Percentiles rank a stretch among this genome's conserved stretches.
Evolutionary conservation across 92 coral and sea anemone species (phyloP).

Genomic region (Montipora capitata): DNA sequence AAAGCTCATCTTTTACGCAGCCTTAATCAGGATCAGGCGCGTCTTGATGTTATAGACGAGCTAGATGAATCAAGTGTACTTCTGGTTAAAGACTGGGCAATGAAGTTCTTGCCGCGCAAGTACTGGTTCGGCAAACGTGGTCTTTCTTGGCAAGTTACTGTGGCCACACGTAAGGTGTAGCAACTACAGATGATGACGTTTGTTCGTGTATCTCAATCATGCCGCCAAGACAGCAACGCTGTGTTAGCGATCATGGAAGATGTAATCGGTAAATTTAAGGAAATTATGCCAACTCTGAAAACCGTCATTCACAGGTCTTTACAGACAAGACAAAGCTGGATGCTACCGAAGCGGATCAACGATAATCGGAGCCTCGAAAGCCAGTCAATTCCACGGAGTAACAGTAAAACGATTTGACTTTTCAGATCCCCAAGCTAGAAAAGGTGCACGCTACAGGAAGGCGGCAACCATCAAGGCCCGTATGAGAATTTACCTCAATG

Average conservation of each 20-base stretch:
- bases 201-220: constrained; percentile 44
- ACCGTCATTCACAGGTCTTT: constrained; percentile 9
- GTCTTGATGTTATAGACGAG: constrained; percentile 35
- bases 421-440: constrained; percentile 55
- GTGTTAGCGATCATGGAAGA: constrained; percentile 60
- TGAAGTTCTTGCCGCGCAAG: constrained; percentile 64
- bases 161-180: constrained; percentile 41
- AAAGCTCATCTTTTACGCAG: constrained; percentile 65
- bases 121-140: constrained; percentile 71
- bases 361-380: constrained; percentile 16
- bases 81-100: constrained; percentile 60
- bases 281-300: constrained; percentile 43
- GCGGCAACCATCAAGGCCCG: constrained; percentile 55
- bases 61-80: constrained; percentile 29
- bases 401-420: constrained; percentile 41
- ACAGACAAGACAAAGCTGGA: constrained; percentile 47
- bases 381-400: constrained; percentile 3
- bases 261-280: constrained; percentile 45
- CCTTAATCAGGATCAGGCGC: constrained; percentile 68
- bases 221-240: constrained; percentile 54
- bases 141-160: constrained; percentile 71
- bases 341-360: constrained; percentile 59
- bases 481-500: constrained; percentile 44
- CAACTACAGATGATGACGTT: constrained; percentile 46
- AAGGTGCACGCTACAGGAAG: constrained; percentile 19